phyloP scores from a whole-genome alignment of 2,797 vertebrate species.

The Mus caroli region DNA sequence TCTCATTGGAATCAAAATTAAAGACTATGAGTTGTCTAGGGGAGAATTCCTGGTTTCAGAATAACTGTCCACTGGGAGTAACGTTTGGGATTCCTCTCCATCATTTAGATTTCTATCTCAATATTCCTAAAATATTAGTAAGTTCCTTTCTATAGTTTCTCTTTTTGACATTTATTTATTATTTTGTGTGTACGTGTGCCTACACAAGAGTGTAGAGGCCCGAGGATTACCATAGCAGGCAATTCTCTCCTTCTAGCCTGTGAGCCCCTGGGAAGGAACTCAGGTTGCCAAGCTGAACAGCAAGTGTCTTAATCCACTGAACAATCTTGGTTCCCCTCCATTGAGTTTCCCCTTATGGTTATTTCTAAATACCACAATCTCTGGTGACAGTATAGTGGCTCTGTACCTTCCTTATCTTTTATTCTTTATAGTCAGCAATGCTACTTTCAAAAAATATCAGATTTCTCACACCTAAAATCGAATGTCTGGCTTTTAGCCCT shows the following conservation, averaged over 20 bases:
- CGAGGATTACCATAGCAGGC: not conserved
- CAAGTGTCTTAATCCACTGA: not conserved
- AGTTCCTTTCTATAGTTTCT: not conserved
- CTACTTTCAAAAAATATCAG: not conserved
- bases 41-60: constrained; percentile 29
- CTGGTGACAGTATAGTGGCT: not conserved
- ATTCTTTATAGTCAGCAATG: not conserved
- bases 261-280: not conserved
- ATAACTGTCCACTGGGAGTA: not conserved
- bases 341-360: constrained; percentile 8
- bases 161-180: not conserved
- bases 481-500: not conserved
- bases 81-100: not conserved
- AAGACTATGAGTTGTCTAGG: not conserved
- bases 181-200: not conserved
- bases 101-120: not conserved
- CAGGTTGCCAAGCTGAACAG: not conserved
- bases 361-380: constrained; percentile 18
- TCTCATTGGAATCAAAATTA: not conserved
- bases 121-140: not conserved
- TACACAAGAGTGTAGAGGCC: not conserved
- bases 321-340: not conserved
- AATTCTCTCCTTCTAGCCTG: not conserved
- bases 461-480: constrained; percentile 15
- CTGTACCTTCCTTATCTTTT: not conserved